Evolutionary conservation across 2,888 invertebrate species (phyloP), one percentile per base, ranked within the genome.

Genomic region (Apotomis turbidana): DNA sequence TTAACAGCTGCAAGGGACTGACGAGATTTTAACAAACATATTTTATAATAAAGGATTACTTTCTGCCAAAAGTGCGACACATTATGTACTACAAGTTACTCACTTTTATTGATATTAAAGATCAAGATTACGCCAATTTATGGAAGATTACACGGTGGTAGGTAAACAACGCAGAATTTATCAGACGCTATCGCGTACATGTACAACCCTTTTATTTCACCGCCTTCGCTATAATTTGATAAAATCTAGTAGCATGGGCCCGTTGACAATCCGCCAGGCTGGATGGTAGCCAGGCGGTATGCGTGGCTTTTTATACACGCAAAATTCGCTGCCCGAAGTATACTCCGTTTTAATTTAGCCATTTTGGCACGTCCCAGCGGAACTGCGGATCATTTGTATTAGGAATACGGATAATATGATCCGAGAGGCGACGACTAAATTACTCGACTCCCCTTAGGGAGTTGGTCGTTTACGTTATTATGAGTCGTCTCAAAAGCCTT

Each of bases 281-380:
- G 89, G 89, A 88, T 77, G 71, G 74, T 67, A 74, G 89, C 89
- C 90, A 89, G 83, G 52, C 71, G 67, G 67, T 67, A 61, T 36
- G 44, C 59, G 85, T 77, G 85, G 85, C 81, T 89, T 87, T 89
- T 89, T 89, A 88, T 85, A 81, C 78, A 83, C 85, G 82, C 83
- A 85, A 83, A 85, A 86, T 85, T 84, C 81, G 76, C 78, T 77
- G 76, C 76, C 79, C 81, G 78, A 85, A 86, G 82, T 84, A 84
- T 86, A 88, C 85, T 90, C 81, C 77, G 84, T 88, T 88, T 90
- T 91, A 91, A 92, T 91, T 91, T 88, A 87, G 88, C 87, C 87
- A 91, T 88, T 90, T 90, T 91, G 91, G 91, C 90, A 90, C 87
- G 83, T 85, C 83, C 81, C 84, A 62, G 66, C 87, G 90, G 89